Percentiles rank a stretch among this genome's conserved stretches.
phyloP scores from a whole-genome alignment of 30 jellyfish, hydroid and myxozoan species.

The Aurelia coerulea region DNA sequence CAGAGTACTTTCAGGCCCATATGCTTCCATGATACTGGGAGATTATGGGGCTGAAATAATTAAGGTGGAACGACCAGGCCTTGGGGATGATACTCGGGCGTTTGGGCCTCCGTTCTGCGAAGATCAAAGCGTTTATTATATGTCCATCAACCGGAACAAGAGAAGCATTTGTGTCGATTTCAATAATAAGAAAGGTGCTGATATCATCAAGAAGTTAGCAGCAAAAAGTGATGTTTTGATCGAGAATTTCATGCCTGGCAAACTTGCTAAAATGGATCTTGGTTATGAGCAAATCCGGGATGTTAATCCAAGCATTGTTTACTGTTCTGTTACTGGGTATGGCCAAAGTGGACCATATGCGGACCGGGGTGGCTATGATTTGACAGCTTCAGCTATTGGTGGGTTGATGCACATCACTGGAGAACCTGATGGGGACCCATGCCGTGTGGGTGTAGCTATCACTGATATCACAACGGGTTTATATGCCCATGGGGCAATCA shows the following conservation, averaged over 20 bases:
- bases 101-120: constrained; percentile 97
- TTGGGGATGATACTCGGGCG: constrained; percentile 94
- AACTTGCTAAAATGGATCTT: constrained; percentile 86
- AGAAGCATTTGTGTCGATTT: constrained; percentile 79
- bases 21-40: constrained; percentile 92
- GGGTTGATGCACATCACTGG: constrained; percentile 95
- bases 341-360: constrained; percentile 97
- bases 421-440: constrained; percentile 96
- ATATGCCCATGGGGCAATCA: constrained; percentile 97
- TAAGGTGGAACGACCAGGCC: constrained; percentile 94
- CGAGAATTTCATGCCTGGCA: constrained; percentile 92
- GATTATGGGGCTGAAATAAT: constrained; percentile 97
- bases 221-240: constrained; percentile 88
- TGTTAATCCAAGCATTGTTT: constrained; percentile 70
- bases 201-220: constrained; percentile 78
- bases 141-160: constrained; percentile 93
- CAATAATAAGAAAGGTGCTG: constrained; percentile 77
- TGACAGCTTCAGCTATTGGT: constrained; percentile 95
- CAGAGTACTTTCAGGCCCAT: constrained; percentile 97
- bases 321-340: constrained; percentile 93
- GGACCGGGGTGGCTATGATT: constrained; percentile 93
- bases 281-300: constrained; percentile 77
- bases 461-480: constrained; percentile 97
- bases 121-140: constrained; percentile 92
- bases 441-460: constrained; percentile 95